Evolutionary conservation across 2,113 vertebrate genomes (phyloP), one percentile per base, ranked within the genome.

Genomic region (Eidolon helvum): DNA sequence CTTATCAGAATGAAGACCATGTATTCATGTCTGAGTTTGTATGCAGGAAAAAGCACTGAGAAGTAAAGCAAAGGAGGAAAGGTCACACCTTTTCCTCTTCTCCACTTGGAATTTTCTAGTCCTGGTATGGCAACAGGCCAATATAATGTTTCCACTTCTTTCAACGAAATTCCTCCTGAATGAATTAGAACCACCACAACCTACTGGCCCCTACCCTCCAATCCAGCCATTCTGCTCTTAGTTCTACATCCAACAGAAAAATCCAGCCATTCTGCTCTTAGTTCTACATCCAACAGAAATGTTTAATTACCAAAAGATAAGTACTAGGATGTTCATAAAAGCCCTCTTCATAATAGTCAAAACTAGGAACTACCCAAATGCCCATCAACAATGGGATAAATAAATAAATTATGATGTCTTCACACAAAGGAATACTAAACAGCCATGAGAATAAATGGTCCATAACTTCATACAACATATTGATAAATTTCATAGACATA

Each of bases 291-390:
- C 14, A 72, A 90, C 79, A 90, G 55, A 84, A 87, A 57, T 79
- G 28, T 90, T 45, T 77, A 22, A 33, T 50, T 94, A 82, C 26
- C 38, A 45, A 96, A 95, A 97, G 22, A 33, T 83, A 90, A 90
- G 33, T 35, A 50, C 30, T 83, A 72, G 4, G 84, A 83, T 87
- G n/a, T 87, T 95, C 65, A 63, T n/a, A 79, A 38, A 30, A 84
- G 22, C 15, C 45, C 65, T 85, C 71, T 82, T 33, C 53, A 7
- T 38, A 72, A 68, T n/a, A 89, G 83, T 43, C 45, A 30, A 74
- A 68, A 83, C 63, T 43, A 53, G 43, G 15, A 93, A 87, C 43
- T 82, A 61, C 28, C 38, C 53, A 89, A 88, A 84, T 87, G 22
- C 0, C 19, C 33, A 63, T 57, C 57, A 74, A 43, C 21, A 71